Conservation (phyloP, 2,113 vertebrate genomes). For the Tinamus guttatus region DNA sequence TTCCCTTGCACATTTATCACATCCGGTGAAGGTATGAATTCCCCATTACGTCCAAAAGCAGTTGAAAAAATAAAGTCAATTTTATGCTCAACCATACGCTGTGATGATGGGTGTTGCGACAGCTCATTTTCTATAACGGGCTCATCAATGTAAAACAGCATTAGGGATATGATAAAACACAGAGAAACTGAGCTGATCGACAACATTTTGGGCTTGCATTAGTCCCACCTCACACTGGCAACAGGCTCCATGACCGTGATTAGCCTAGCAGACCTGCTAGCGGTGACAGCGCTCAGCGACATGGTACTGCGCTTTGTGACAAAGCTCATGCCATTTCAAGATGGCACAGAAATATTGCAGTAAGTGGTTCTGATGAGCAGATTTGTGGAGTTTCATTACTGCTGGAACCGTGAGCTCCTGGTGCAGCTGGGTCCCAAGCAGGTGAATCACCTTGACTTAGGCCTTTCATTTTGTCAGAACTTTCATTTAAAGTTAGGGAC, state of each 20-base stretch:
- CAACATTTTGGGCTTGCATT: not conserved
- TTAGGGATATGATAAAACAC: not conserved
- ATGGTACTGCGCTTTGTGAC: accelerated
- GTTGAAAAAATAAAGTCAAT: not conserved
- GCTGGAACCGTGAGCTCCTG: not conserved
- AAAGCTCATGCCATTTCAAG: accelerated
- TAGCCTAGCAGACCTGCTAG: not conserved
- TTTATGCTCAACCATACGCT: not conserved
- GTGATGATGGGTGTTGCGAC: not conserved
- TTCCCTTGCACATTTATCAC: conserved; percentile 9
- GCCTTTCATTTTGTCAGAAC: not conserved
- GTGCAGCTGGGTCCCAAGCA: too few species aligned
- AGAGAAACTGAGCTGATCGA: not conserved
- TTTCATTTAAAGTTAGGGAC: too few species aligned
- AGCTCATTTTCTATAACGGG: conserved; percentile 4
- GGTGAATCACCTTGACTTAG: too few species aligned
- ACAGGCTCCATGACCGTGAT: not conserved
- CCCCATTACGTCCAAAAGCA: not conserved
- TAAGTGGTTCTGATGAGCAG: not conserved
- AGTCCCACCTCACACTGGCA: not conserved
- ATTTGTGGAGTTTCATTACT: not conserved
- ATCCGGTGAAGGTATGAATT: not conserved
- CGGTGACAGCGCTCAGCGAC: not conserved
- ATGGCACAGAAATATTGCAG: not conserved
- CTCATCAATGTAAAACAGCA: conserved; percentile 27